Evolutionary conservation across 2,888 invertebrate genomes (phyloP).

Genomic region (Orchestes rusci): DNA sequence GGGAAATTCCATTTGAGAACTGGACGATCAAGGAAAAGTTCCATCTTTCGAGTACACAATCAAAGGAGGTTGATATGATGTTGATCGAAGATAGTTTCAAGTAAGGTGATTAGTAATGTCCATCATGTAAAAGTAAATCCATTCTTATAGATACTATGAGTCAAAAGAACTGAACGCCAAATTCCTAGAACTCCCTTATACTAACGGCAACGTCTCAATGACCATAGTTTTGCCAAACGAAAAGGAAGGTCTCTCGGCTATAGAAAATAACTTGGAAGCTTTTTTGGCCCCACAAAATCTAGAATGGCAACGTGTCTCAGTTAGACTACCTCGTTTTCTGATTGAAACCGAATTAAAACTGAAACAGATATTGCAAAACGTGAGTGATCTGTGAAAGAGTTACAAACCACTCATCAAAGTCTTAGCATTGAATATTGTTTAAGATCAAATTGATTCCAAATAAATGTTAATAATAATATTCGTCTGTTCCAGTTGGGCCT

Average conservation of each 20-base stretch:
- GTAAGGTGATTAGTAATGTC: conserved; percentile 3
- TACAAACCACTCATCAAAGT: too few relatives aligned
- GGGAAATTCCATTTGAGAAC: conserved; percentile 29
- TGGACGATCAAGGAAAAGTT: conserved; percentile 31
- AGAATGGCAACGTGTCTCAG: conserved; percentile 23
- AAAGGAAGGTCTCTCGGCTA: conserved; percentile 27
- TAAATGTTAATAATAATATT: not conserved
- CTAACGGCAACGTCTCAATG: conserved; percentile 29
- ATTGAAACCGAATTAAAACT: conserved; percentile 28
- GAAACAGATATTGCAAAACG: conserved; percentile 28
- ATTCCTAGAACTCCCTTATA: conserved; percentile 35
- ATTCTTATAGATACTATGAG: conserved; percentile 32
- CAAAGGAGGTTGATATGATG: conserved; percentile 36
- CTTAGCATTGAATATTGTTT: too few relatives aligned
- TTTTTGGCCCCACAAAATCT: conserved; percentile 24
- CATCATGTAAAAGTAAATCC: not conserved
- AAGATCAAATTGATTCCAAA: not conserved
- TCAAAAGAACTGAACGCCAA: conserved; percentile 32
- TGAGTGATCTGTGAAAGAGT: conserved; percentile 16
- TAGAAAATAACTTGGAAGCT: conserved; percentile 25
- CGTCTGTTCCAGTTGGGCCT: conserved; percentile 29
- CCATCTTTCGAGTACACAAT: conserved; percentile 25
- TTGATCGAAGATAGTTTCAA: conserved; percentile 25
- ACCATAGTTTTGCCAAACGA: conserved; percentile 32
- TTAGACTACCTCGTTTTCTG: conserved; percentile 30